phyloP scores from a whole-genome alignment of 2,113 vertebrate genomes.

The Clarias gariepinus region DNA sequence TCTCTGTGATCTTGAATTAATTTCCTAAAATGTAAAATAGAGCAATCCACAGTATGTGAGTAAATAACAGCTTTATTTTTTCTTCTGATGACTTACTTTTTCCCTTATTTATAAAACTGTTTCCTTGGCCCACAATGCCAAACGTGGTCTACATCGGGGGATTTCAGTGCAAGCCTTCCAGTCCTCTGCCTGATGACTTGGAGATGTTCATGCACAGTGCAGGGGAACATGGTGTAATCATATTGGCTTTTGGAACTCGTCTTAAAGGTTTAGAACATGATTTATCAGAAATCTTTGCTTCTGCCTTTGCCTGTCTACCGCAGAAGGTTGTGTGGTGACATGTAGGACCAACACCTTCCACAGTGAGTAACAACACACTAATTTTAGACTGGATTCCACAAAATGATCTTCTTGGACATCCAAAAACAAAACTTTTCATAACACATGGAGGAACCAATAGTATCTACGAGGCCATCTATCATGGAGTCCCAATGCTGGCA shows the following conservation, averaged over 20 bases:
- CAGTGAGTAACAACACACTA: conserved; percentile 59
- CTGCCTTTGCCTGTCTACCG: conserved; percentile 58
- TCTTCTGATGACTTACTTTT: too few relatives aligned
- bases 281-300: conserved; percentile 51
- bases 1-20: too few relatives aligned
- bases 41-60: too few relatives aligned
- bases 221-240: conserved; percentile 64
- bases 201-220: conserved; percentile 59
- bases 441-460: conserved; percentile 61
- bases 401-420: conserved; percentile 60
- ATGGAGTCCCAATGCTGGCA: conserved; percentile 58
- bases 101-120: too few relatives aligned
- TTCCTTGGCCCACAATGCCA: conserved; percentile 53
- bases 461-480: conserved; percentile 60
- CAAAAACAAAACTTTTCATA: conserved; percentile 56
- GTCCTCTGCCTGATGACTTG: conserved; percentile 42
- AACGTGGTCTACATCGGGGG: conserved; percentile 52
- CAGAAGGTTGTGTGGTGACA: conserved; percentile 64
- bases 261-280: conserved; percentile 51
- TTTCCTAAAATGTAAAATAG: too few relatives aligned
- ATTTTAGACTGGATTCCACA: conserved; percentile 58
- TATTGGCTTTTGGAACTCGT: conserved; percentile 62
- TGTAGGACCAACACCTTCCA: conserved; percentile 49
- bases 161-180: conserved; percentile 52
- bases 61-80: too few relatives aligned